These are phyloP conservation scores for Elegia similella DNA, from an alignment of 2,888 invertebrate species.

Conservation along the genomic window DNA sequence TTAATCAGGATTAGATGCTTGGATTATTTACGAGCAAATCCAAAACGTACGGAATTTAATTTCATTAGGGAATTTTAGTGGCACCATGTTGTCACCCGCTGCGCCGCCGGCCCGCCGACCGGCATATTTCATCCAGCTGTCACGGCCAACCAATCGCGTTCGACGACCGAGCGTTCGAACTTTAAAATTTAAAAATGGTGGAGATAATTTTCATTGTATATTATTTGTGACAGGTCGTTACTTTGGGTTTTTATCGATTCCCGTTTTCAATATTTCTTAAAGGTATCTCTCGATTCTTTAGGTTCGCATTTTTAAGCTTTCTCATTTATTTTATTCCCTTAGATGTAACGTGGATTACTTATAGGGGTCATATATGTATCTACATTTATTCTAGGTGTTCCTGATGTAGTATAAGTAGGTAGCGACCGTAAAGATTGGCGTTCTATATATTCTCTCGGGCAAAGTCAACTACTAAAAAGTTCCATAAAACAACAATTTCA, in stretches of 20 bases:
- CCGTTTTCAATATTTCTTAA: constrained; percentile 65
- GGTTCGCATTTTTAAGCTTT: constrained; percentile 34
- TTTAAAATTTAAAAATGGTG: constrained; percentile 79
- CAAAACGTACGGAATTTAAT: constrained; percentile 80
- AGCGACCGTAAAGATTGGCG: constrained; percentile 55
- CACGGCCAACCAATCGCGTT: constrained; percentile 63
- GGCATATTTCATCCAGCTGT: constrained; percentile 78
- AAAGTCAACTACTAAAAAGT: constrained; percentile 81
- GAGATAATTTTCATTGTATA: constrained; percentile 80
- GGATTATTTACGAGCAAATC: constrained; percentile 77
- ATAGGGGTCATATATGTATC: neutral
- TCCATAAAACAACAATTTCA: constrained; percentile 82
- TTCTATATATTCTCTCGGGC: constrained; percentile 71
- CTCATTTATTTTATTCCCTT: constrained; percentile 26
- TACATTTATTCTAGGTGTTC: constrained; percentile 24
- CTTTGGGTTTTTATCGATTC: constrained; percentile 73
- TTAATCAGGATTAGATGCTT: constrained; percentile 80
- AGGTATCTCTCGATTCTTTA: constrained; percentile 45
- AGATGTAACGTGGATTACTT: constrained; percentile 16
- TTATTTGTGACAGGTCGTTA: constrained; percentile 82
- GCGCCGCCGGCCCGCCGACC: constrained; percentile 60
- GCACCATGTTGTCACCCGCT: constrained; percentile 78
- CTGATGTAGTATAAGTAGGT: constrained; percentile 21
- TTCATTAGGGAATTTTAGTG: constrained; percentile 79
- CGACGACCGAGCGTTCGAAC: constrained; percentile 57